Evolutionary conservation across 2,888 invertebrate genomes (phyloP).

Genomic region (Eledona agricola): DNA sequence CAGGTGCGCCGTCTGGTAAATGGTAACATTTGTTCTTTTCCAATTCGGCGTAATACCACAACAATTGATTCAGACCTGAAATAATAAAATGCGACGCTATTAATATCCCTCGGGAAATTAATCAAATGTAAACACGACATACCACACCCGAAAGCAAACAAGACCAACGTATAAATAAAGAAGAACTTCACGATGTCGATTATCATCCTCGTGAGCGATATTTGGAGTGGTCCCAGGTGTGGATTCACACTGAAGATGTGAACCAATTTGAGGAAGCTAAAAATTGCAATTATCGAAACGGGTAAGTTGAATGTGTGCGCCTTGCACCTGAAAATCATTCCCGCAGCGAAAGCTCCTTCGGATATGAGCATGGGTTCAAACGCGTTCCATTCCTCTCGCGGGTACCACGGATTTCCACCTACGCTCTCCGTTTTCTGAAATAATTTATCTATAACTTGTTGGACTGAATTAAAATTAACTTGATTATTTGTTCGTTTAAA

Average conservation of each 20-base stretch:
- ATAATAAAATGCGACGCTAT: constrained; percentile 14
- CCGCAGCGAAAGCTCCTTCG: constrained; percentile 94
- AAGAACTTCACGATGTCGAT: constrained; percentile 96
- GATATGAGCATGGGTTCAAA: constrained; percentile 95
- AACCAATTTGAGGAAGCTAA: constrained; percentile 90
- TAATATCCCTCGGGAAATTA: constrained; percentile 13
- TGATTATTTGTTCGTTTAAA: no score
- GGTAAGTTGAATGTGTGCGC: constrained; percentile 18
- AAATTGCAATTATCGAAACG: no score
- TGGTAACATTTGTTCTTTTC: constrained; percentile 83
- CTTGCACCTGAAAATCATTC: constrained; percentile 93
- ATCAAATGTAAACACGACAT: constrained; percentile 58
- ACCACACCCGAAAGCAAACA: constrained; percentile 97
- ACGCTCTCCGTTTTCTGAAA: constrained; percentile 72
- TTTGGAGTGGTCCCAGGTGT: constrained; percentile 91
- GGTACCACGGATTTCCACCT: constrained; percentile 83
- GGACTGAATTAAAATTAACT: no score
- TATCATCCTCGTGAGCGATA: constrained; percentile 93
- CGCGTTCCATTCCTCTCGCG: constrained; percentile 90
- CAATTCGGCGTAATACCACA: constrained; percentile 93
- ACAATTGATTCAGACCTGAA: constrained; percentile 81
- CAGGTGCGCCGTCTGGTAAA: constrained; percentile 74
- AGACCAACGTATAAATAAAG: constrained; percentile 90
- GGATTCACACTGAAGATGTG: constrained; percentile 98
- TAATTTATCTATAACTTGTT: no score